phyloP scores from a whole-genome alignment of 1,140 invertebrate genomes.

The Camponotus pennsylvanicus region DNA sequence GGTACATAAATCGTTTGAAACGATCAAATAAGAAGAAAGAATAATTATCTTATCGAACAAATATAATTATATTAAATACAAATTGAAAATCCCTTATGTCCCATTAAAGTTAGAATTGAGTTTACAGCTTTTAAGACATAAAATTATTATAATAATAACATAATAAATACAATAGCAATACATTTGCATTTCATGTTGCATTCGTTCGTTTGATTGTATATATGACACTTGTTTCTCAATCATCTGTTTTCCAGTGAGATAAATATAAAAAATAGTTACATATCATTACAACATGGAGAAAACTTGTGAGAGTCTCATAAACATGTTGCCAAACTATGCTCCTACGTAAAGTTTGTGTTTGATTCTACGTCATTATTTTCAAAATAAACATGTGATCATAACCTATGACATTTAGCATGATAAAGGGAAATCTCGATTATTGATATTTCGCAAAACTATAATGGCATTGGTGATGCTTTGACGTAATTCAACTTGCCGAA shows the following conservation, averaged over 20 bases:
- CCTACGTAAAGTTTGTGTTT: neutral
- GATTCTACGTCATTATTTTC: constrained; percentile 29
- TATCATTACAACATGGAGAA: neutral
- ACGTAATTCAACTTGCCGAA: constrained; percentile 11
- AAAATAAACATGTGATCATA: constrained; percentile 64
- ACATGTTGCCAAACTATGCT: constrained; percentile 37
- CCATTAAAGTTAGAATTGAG: too few species aligned
- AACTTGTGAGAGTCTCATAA: neutral
- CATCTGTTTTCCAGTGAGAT: neutral
- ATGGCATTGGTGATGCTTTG: constrained; percentile 41
- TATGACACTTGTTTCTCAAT: constrained; percentile 27
- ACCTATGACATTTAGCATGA: constrained; percentile 70
- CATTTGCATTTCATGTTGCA: too few species aligned
- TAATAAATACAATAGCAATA: too few species aligned
- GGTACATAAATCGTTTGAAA: constrained; percentile 61
- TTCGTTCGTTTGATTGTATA: too few species aligned
- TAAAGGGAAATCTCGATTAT: constrained; percentile 69
- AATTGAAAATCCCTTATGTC: too few species aligned
- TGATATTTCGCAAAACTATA: constrained; percentile 40
- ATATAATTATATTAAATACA: too few species aligned
- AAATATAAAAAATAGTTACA: constrained; percentile 16
- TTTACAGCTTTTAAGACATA: too few species aligned
- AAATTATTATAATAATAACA: too few species aligned
- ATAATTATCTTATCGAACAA: too few species aligned
- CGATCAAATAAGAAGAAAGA: neutral